Percentiles rank a stretch among this genome's conserved stretches.
phyloP scores from a whole-genome alignment of 37 sponge, comb jelly and placozoan species.

The Crambe crambe region DNA sequence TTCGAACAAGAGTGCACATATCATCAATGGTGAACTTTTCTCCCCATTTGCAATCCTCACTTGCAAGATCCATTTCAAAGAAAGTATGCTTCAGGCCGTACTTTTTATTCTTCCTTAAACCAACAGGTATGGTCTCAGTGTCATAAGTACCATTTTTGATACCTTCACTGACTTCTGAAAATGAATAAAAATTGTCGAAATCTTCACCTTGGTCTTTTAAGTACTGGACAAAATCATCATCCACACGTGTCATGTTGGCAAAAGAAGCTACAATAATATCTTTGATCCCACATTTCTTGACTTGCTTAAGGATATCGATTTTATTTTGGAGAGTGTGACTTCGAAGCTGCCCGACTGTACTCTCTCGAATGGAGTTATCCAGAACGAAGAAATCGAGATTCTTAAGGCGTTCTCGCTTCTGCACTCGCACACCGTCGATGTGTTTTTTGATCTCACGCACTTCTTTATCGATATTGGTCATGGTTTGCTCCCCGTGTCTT shows the following conservation, averaged over 20 bases:
- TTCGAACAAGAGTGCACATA: constrained; percentile 54
- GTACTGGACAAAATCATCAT: constrained; percentile 71
- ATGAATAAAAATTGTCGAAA: constrained; percentile 49
- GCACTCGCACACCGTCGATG: neutral
- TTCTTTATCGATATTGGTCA: no score
- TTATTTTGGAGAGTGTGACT: constrained; percentile 88
- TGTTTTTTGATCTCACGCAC: no score
- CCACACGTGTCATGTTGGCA: constrained; percentile 71
- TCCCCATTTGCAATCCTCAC: constrained; percentile 42
- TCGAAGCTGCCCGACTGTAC: constrained; percentile 83
- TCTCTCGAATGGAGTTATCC: constrained; percentile 95
- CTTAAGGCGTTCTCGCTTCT: constrained; percentile 54
- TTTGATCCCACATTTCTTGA: constrained; percentile 73
- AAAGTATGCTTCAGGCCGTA: constrained; percentile 65
- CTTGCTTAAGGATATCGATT: constrained; percentile 60
- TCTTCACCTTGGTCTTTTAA: constrained; percentile 60
- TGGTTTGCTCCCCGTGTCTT: no score
- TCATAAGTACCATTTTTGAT: constrained; percentile 45
- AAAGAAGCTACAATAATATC: constrained; percentile 84
- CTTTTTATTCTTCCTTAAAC: constrained; percentile 68
- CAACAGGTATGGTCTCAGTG: constrained; percentile 58
- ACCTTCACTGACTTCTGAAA: constrained; percentile 75
- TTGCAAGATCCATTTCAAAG: constrained; percentile 73
- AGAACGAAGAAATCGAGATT: constrained; percentile 77
- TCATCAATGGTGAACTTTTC: constrained; percentile 59